Evolutionary conservation across 2,888 invertebrate genomes (phyloP), one percentile per base, ranked within the genome.

Genomic region (Tinea pellionella): DNA sequence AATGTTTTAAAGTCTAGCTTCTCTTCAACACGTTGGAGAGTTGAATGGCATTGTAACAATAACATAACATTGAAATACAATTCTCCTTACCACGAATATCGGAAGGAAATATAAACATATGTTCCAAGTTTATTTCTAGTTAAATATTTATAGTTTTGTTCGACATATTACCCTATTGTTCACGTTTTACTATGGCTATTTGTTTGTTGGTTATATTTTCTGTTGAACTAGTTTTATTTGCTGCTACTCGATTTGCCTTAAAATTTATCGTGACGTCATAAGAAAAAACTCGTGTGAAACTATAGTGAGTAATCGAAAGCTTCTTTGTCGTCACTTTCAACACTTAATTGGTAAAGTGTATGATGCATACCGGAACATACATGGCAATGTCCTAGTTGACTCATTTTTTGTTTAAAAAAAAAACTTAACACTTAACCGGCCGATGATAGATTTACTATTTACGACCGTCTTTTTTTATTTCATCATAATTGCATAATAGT

Each of bases 401-500:
- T 37, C 37, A 37, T 37, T 37, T 37, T 37, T 37, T 37, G 37
- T 37, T 37, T 37, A 12, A 37, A 37, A 37, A 37, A 37, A 9
- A 9, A 2, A 37, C 37, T 37, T 37, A 37, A 37, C 2, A 37
- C 9, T 24, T 24, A 32, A n/a, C n/a, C n/a, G n/a, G n/a, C 32
- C 32, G 57, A 15, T 32, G 57, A 57, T 32, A 32, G 57, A 57
- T 57, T 57, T 57, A 57, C 32, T 24, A 57, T 57, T 57, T 57
- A 57, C 32, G 57, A 32, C 24, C 6, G 19, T 29, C 24, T 19
- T 29, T n/a, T n/a, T n/a, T 32, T 57, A 6, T 30, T 24, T 57
- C 32, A 32, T 32, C 30, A 32, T 13, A 29, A 73, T 79, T 77
- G 73, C 74, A 75, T 79, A 77, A 80, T 74, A 70, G 24, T 11